Base-by-base conservation (phyloP, 2,797 vertebrate species). In the Naso thynnoides region DNA sequence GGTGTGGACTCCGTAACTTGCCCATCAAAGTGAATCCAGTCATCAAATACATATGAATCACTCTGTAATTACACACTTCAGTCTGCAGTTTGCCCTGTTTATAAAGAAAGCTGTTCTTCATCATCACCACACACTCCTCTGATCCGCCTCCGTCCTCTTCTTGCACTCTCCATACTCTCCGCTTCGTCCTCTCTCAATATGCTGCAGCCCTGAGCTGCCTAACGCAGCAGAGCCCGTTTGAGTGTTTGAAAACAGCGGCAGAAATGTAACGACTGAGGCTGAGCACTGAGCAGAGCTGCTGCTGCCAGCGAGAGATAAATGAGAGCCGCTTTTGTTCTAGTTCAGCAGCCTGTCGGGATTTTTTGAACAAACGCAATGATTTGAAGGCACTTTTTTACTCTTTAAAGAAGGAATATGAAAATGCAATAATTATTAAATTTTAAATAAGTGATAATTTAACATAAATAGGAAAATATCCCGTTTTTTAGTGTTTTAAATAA, bases 101-200 rank as follows among this genome's bases (percentile, higher is more conserved):
- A 16, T 52, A 23, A 7, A 38, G 33, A 23, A 54, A 23, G 27
- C 4, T 47, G 39, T 26, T 52, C 8, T 39, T 54, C 5, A 67
- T 56, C n/a, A 52, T 45, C 56, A 18, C 15, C 29, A 4, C 24
- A 57, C 36, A 26, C n/a, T 42, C 1, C 19, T 45, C 36, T 48
- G 21, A 48, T 63, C 33, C 27, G 16, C 36, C 66, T 57, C 52
- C 14, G 56, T 38, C 55, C 29, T 48, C 61, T 39, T 23, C 60
- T 13, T 49, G 26, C 21, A 39, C 38, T 64, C 50, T 3, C 36
- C 9, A 36, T 36, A 3, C 29, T 57, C 29, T 57, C 29, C 27
- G 45, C 31, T 62, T 33, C 15, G 38, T 60, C 39, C 42, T 65
- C 27, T 55, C 33, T 6, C 14, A 16, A 36, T 38, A 38, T 49